Percentiles rank a stretch among this genome's conserved stretches.
Conservation (phyloP, 2,888 invertebrate species). For the Platycheirus albimanus region DNA sequence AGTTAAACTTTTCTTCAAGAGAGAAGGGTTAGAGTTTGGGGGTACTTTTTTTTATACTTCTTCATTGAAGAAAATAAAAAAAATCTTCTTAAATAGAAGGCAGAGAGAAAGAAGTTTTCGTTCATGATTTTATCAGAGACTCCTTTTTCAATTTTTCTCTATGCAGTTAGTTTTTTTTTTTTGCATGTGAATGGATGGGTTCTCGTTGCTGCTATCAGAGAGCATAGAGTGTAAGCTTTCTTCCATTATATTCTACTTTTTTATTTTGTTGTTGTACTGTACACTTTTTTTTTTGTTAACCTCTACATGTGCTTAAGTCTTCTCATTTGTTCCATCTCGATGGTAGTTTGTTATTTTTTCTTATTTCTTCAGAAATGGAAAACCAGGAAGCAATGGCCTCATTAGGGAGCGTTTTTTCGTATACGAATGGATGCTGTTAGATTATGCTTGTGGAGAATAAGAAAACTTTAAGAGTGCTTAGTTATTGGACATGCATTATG, state of each 20-base stretch:
- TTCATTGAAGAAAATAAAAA: constrained; percentile 13
- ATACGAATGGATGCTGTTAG: constrained; percentile 18
- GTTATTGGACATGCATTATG: constrained; percentile 36
- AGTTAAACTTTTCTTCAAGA: constrained; percentile 55
- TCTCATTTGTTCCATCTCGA: constrained; percentile 67
- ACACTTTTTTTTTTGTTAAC: constrained; percentile 38
- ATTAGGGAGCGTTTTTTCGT: constrained; percentile 42
- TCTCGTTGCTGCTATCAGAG: constrained; percentile 32
- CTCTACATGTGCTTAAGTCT: constrained; percentile 64
- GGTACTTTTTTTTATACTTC: neutral
- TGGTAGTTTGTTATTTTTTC: constrained; percentile 57
- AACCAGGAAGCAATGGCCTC: constrained; percentile 62
- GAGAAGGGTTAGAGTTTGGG: neutral
- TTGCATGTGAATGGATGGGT: constrained; percentile 42
- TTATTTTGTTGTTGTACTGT: constrained; percentile 10
- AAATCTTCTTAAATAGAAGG: constrained; percentile 35
- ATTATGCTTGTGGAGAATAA: constrained; percentile 24
- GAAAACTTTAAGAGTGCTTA: constrained; percentile 24
- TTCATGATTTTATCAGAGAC: constrained; percentile 64
- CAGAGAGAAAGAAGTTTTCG: constrained; percentile 45
- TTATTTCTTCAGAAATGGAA: constrained; percentile 11
- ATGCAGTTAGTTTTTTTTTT: constrained; percentile 22
- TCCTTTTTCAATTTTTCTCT: constrained; percentile 56
- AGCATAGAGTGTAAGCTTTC: constrained; percentile 32
- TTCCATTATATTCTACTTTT: constrained; percentile 35